Percentiles rank a stretch among this genome's conserved stretches.
These are phyloP conservation scores for Bombus waltoni DNA, from an alignment of 1,140 invertebrate genomes.

Conservation along the genomic window DNA sequence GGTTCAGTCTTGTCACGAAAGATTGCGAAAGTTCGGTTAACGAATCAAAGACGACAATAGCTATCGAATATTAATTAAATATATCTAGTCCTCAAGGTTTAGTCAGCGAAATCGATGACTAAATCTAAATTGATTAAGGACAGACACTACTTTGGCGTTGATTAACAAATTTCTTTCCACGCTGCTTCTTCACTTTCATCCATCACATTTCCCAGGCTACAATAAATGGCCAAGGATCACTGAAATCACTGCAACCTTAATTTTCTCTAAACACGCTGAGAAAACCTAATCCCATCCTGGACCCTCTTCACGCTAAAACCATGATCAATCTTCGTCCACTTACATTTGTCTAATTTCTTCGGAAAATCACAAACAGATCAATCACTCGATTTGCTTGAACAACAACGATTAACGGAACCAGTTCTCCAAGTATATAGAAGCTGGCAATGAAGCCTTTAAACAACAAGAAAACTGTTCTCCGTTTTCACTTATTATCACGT, in stretches of 20 bases:
- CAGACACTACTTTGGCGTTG: background rate
- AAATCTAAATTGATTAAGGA: background rate
- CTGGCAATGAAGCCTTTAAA: background rate
- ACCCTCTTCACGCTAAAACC: background rate
- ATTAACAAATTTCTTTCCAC: background rate
- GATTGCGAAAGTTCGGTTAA: background rate
- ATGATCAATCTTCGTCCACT: background rate
- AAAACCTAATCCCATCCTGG: background rate
- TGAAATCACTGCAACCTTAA: background rate
- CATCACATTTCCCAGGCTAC: background rate
- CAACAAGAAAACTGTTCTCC: background rate
- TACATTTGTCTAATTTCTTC: background rate
- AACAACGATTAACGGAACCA: background rate
- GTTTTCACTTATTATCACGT: conserved; percentile 29
- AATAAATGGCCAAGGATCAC: background rate
- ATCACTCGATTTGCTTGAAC: too few species aligned
- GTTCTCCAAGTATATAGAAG: background rate
- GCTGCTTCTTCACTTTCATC: background rate
- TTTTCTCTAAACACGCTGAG: background rate
- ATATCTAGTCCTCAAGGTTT: background rate
- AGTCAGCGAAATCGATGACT: background rate
- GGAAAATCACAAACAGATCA: background rate
- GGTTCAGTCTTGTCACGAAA: background rate
- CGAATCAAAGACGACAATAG: background rate
- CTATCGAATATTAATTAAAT: background rate